A percentile compares a stretch with the other conserved stretches of the same genome.
phyloP scores from a whole-genome alignment of 2,888 invertebrate genomes.

The Ennomos fuscantarius region DNA sequence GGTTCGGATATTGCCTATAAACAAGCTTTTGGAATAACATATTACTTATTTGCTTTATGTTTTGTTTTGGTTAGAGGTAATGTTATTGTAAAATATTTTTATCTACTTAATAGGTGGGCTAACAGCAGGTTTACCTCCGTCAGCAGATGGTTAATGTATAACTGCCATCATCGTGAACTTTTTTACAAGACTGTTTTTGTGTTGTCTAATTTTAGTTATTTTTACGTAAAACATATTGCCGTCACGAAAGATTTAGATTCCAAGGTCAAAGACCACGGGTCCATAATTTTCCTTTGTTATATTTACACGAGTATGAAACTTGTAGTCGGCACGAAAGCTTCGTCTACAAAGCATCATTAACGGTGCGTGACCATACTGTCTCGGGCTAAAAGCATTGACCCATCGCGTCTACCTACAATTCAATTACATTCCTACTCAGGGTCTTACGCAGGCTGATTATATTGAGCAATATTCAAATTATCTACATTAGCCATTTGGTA shows the following conservation, averaged over 20 bases:
- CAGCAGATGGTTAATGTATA: slow-evolving; percentile 15
- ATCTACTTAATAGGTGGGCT: slow-evolving; percentile 23
- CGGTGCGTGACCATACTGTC: slow-evolving; percentile 54
- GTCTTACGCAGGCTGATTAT: slow-evolving; percentile 9
- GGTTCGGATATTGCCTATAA: slow-evolving; percentile 54
- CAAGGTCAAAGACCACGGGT: slow-evolving; percentile 19
- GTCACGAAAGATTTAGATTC: slow-evolving; percentile 14
- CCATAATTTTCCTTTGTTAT: slow-evolving; percentile 20
- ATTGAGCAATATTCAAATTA: slow-evolving; percentile 32
- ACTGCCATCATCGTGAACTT: slow-evolving; percentile 14
- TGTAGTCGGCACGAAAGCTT: slow-evolving; percentile 43
- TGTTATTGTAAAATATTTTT: slow-evolving; percentile 33
- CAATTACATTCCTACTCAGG: slow-evolving; percentile 36
- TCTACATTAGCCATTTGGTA: slow-evolving; percentile 29
- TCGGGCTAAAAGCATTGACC: slow-evolving; percentile 56
- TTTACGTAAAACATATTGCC: slow-evolving; percentile 5
- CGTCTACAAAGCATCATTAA: slow-evolving; percentile 54
- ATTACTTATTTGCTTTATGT: slow-evolving; percentile 40
- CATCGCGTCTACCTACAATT: slow-evolving; percentile 42
- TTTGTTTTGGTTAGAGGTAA: slow-evolving; percentile 28
- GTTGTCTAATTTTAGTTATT: not conserved
- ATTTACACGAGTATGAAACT: slow-evolving; percentile 31
- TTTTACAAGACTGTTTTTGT: slow-evolving; percentile 16
- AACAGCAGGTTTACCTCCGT: slow-evolving; percentile 26
- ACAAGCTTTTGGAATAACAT: slow-evolving; percentile 37